Evolutionary conservation across 2,113 vertebrate genomes (phyloP).

Genomic region (Danionella cerebrum): DNA sequence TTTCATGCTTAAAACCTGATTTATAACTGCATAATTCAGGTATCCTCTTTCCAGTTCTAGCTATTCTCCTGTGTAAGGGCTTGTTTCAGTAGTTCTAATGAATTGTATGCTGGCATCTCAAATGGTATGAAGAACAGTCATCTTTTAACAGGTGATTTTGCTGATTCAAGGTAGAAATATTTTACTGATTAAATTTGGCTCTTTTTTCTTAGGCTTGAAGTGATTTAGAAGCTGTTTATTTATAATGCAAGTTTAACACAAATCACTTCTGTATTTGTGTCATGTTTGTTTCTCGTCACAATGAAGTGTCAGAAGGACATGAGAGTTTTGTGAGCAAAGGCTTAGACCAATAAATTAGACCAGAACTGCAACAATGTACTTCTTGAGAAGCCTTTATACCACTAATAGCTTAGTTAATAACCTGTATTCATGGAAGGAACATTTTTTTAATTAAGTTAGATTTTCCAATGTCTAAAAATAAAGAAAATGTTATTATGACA

Average conservation of each 20-base stretch:
- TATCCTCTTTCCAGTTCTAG: not conserved
- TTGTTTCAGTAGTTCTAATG: conserved; percentile 1
- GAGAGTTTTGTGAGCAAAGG: no score
- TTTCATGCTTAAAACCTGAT: conserved; percentile 12
- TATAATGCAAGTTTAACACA: not conserved
- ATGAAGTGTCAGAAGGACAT: not conserved
- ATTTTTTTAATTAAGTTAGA: no score
- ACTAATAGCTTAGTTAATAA: no score
- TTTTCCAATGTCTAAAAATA: no score
- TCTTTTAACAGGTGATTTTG: not conserved
- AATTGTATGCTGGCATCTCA: not conserved
- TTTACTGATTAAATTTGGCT: no score
- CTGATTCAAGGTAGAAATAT: not conserved
- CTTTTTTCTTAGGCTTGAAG: no score
- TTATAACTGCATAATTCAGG: not conserved
- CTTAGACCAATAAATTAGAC: no score
- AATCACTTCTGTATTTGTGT: not conserved
- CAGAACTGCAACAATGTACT: not conserved
- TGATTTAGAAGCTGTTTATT: not conserved
- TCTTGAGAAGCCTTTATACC: no score
- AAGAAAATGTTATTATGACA: no score
- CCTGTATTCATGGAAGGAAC: no score
- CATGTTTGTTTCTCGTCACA: not conserved
- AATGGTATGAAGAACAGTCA: not conserved
- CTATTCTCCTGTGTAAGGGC: not conserved